Conservation (phyloP, 2,888 invertebrate genomes). For the Eupithecia dodoneata region DNA sequence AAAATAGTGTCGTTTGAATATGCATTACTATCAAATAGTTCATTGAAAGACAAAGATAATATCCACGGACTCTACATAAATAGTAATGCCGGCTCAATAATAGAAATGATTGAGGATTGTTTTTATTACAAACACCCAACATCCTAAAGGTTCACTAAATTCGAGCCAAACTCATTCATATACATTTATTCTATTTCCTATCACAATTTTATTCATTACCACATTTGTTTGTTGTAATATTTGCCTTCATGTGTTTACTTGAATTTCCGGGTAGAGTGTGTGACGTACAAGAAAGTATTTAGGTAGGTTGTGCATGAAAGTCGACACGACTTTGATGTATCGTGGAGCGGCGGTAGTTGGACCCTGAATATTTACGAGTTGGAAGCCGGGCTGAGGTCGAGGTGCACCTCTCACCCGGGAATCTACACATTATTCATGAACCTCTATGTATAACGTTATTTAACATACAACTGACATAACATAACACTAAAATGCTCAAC, state of each 20-base stretch:
- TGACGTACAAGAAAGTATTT: slow-evolving; percentile 56
- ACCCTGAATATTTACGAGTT: slow-evolving; percentile 77
- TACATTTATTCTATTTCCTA: slow-evolving; percentile 53
- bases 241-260: slow-evolving; percentile 11
- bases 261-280: slow-evolving; percentile 43
- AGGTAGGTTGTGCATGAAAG: slow-evolving; percentile 58
- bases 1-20: slow-evolving; percentile 6
- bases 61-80: slow-evolving; percentile 38
- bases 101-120: slow-evolving; percentile 24
- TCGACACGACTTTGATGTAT: slow-evolving; percentile 73
- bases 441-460: slow-evolving; percentile 43
- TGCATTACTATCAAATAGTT: slow-evolving; percentile 12
- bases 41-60: slow-evolving; percentile 47
- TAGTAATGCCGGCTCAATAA: slow-evolving; percentile 27
- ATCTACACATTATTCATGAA: slow-evolving; percentile 70
- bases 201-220: slow-evolving; percentile 44
- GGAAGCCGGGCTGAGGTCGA: slow-evolving; percentile 51
- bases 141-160: slow-evolving; percentile 25
- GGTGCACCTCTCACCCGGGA: slow-evolving; percentile 49
- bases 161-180: not conserved
- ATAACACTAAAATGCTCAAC: slow-evolving; percentile 38
- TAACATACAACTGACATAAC: slow-evolving; percentile 60
- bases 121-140: slow-evolving; percentile 31
- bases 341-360: slow-evolving; percentile 64
- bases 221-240: slow-evolving; percentile 25